Evolutionary conservation across 2,888 invertebrate species (phyloP).

Genomic region (Hemicrepidius hirtus): DNA sequence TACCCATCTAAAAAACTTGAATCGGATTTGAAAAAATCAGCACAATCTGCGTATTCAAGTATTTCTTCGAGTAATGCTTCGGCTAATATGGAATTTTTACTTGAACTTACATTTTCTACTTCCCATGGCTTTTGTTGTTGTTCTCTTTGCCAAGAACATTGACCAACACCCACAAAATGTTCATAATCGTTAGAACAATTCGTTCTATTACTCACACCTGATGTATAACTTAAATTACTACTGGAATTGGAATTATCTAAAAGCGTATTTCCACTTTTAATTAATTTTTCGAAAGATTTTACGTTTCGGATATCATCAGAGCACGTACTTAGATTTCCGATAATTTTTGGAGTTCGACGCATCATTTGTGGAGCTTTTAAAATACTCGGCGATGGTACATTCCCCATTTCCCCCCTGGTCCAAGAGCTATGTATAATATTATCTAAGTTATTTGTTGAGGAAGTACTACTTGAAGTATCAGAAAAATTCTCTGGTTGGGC

Average conservation of each 20-base stretch:
- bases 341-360: conserved; percentile 80
- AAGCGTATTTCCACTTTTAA: conserved; percentile 68
- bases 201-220: conserved; percentile 70
- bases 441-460: conserved; percentile 76
- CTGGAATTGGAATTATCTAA: conserved; percentile 67
- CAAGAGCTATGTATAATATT: conserved; percentile 53
- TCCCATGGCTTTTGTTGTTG: conserved; percentile 51
- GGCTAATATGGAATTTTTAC: conserved; percentile 74
- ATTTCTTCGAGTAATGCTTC: conserved; percentile 74
- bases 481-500: conserved; percentile 90
- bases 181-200: conserved; percentile 61
- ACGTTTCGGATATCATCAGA: conserved; percentile 79
- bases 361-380: conserved; percentile 76
- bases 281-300: conserved; percentile 73
- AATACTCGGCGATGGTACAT: conserved; percentile 46
- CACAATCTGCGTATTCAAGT: conserved; percentile 68
- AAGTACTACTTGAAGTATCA: conserved; percentile 86
- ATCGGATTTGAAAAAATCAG: conserved; percentile 68
- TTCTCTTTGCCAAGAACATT: conserved; percentile 63
- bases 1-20: conserved; percentile 69
- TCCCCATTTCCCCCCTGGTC: conserved; percentile 2
- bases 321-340: conserved; percentile 79
- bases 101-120: conserved; percentile 55
- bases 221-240: conserved; percentile 74
- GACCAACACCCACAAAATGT: conserved; percentile 54